Percentiles rank a stretch among this genome's conserved stretches.
phyloP scores from a whole-genome alignment of 1,140 invertebrate genomes.

The Caenorhabditis tropicalis region DNA sequence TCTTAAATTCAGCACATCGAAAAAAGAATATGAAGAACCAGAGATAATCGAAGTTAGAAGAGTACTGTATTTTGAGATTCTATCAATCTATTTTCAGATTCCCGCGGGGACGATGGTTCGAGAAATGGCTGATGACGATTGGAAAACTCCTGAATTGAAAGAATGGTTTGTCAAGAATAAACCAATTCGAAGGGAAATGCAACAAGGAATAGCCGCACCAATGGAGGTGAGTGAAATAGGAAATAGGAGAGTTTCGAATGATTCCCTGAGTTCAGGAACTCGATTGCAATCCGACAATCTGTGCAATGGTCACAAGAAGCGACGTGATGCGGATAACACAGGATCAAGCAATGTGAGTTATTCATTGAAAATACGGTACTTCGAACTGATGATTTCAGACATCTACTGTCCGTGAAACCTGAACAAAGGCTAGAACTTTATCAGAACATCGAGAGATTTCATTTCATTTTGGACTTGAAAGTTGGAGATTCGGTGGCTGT shows the following conservation, averaged over 20 bases:
- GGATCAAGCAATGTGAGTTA: slow-evolving; percentile 37
- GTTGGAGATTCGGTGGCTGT: slow-evolving; percentile 15
- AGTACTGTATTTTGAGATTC: neutral
- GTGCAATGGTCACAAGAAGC: neutral
- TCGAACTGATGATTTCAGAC: neutral
- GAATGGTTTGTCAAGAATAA: neutral
- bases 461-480: slow-evolving; percentile 4
- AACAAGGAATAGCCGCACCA: neutral
- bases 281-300: neutral
- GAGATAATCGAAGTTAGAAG: neutral
- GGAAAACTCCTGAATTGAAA: neutral
- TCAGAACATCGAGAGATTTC: slow-evolving; percentile 22
- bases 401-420: neutral
- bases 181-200: neutral
- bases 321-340: slow-evolving; percentile 31
- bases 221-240: neutral
- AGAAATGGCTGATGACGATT: slow-evolving; percentile 24
- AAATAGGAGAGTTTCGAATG: too few relatives aligned
- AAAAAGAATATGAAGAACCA: neutral
- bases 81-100: neutral
- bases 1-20: neutral
- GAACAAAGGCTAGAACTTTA: slow-evolving; percentile 25
- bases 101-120: slow-evolving; percentile 13
- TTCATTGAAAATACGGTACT: neutral
- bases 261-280: neutral